A percentile compares a stretch with the other conserved stretches of the same genome.
phyloP scores from a whole-genome alignment of 2,113 vertebrate species.

The Aramus guarauna region DNA sequence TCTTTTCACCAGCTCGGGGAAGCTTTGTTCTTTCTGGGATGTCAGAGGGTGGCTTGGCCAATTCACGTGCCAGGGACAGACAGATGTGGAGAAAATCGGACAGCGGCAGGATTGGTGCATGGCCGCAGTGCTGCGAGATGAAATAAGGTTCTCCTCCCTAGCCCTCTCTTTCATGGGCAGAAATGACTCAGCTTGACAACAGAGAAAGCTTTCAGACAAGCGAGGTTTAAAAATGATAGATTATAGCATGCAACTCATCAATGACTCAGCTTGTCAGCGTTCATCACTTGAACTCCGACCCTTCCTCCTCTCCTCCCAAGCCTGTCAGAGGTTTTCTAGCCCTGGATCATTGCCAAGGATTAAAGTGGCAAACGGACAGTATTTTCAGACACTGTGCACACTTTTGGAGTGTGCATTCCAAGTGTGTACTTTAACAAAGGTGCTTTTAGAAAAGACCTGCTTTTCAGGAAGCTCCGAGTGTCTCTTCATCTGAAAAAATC shows the following conservation, averaged over 20 bases:
- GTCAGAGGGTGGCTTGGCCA: neutral
- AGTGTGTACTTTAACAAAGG: neutral
- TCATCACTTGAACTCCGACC: conserved; percentile 19
- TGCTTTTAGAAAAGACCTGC: neutral
- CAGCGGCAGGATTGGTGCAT: neutral
- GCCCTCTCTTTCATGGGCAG: neutral
- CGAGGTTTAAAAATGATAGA: conserved; percentile 24
- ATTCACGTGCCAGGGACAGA: neutral
- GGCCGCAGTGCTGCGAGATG: neutral
- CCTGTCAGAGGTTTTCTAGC: neutral
- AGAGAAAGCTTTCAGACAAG: neutral
- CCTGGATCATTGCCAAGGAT: neutral
- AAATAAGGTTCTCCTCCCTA: neutral
- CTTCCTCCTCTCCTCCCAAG: neutral
- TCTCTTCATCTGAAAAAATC: neutral
- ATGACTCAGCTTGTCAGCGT: neutral
- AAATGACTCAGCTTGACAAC: conserved; percentile 34
- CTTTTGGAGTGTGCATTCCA: neutral
- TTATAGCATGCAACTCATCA: neutral
- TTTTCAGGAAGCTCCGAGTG: neutral
- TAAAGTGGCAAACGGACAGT: neutral
- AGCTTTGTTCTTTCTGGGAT: neutral
- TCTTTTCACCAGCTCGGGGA: fast-evolving
- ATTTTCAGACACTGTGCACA: neutral
- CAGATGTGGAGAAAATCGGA: neutral